Evolutionary conservation across 2,888 invertebrate genomes (phyloP).

Genomic region (Hyposoter dolosus): DNA sequence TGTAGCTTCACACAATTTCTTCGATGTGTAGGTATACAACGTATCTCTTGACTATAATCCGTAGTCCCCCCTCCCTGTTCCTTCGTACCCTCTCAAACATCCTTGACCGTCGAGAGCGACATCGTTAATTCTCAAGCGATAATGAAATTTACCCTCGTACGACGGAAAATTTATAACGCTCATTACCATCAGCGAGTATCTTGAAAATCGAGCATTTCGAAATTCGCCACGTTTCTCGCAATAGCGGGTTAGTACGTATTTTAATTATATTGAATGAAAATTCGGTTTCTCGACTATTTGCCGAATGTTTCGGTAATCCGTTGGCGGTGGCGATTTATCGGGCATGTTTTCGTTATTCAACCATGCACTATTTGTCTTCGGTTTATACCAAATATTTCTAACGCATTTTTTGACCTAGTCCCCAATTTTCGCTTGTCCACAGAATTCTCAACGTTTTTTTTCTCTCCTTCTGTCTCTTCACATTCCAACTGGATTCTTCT

Average conservation of each 20-base stretch:
- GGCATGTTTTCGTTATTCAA: background rate
- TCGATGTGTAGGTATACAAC: conserved; percentile 23
- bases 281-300: background rate
- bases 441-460: conserved; percentile 44
- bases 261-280: conserved; percentile 32
- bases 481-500: conserved; percentile 59
- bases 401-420: conserved; percentile 20
- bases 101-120: conserved; percentile 27
- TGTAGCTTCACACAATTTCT: conserved; percentile 30
- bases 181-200: conserved; percentile 33
- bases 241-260: conserved; percentile 10
- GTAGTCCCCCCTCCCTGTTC: background rate
- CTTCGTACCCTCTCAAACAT: conserved; percentile 16
- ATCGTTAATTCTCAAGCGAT: conserved; percentile 32
- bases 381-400: conserved; percentile 51
- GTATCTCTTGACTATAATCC: conserved; percentile 3
- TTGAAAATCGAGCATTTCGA: conserved; percentile 7
- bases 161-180: conserved; percentile 24
- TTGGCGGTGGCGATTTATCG: background rate
- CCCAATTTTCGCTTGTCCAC: conserved; percentile 12
- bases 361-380: conserved; percentile 43
- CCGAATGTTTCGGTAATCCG: conserved; percentile 35
- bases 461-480: conserved; percentile 15
- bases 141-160: conserved; percentile 30
- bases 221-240: conserved; percentile 9